phyloP scores from a whole-genome alignment of 2,113 vertebrate genomes.

The Hippocampus mohnikei region DNA sequence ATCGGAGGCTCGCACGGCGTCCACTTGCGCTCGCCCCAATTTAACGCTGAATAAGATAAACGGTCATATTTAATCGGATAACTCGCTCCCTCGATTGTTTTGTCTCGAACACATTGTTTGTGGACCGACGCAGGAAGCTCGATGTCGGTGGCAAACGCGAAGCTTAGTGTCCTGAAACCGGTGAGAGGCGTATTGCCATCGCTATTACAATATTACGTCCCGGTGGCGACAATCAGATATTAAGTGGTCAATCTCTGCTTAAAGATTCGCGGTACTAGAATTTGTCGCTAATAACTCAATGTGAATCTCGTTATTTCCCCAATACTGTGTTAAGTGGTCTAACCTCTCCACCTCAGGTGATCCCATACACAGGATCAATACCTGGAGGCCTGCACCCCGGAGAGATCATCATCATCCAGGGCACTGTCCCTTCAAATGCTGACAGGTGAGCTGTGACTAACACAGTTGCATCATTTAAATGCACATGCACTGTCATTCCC shows the following conservation, averaged over 20 bases:
- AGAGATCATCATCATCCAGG: slow-evolving; percentile 82
- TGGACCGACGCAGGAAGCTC: slow-evolving; percentile 21
- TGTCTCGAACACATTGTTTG: neutral
- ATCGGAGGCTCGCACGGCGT: neutral
- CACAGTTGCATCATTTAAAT: too few species aligned
- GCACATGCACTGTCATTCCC: too few species aligned
- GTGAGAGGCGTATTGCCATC: slow-evolving; percentile 55
- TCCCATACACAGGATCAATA: slow-evolving; percentile 86
- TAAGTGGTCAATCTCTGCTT: neutral
- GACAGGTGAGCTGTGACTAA: slow-evolving; percentile 76
- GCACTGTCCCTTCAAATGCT: slow-evolving; percentile 77
- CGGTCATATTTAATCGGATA: neutral
- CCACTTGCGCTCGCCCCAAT: neutral
- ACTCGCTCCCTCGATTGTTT: neutral
- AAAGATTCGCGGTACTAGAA: neutral
- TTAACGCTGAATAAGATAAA: neutral
- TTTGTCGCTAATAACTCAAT: neutral
- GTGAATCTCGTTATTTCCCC: neutral
- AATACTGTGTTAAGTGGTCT: neutral
- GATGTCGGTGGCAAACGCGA: slow-evolving; percentile 77
- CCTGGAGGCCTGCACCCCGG: slow-evolving; percentile 81
- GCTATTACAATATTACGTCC: neutral
- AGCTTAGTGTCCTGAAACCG: slow-evolving; percentile 72
- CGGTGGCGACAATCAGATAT: neutral
- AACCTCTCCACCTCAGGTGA: slow-evolving; percentile 59